phyloP scores from a whole-genome alignment of 92 coral and sea anemone species.

The Siderastrea siderea region DNA sequence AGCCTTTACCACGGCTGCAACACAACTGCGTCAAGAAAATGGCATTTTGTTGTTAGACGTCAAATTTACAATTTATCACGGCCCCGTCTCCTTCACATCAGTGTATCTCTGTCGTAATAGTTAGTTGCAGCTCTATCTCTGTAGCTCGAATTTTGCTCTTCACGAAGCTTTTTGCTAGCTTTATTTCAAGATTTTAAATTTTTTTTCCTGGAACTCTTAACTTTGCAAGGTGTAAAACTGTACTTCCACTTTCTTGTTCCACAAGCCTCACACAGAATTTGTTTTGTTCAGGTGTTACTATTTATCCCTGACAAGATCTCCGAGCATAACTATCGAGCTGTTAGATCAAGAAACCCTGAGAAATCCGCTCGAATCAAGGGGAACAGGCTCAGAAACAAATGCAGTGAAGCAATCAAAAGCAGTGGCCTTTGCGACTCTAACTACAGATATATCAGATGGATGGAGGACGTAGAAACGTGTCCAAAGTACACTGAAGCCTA shows the following conservation, averaged over 20 bases:
- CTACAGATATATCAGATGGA: constrained; percentile 75
- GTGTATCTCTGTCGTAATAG: too few relatives aligned
- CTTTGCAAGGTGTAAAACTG: too few relatives aligned
- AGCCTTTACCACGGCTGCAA: too few relatives aligned
- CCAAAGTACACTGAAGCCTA: constrained; percentile 68
- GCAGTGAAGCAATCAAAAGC: constrained; percentile 65
- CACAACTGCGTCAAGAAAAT: too few relatives aligned
- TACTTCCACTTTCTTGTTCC: neutral
- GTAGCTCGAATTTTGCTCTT: too few relatives aligned
- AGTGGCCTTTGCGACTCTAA: constrained; percentile 45
- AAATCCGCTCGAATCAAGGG: constrained; percentile 76
- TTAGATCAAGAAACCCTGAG: constrained; percentile 87
- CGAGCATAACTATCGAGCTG: constrained; percentile 85
- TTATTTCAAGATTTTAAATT: too few relatives aligned
- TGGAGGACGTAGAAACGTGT: constrained; percentile 79
- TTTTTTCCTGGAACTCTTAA: too few relatives aligned
- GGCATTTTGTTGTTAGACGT: too few relatives aligned
- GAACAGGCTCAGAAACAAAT: constrained; percentile 84
- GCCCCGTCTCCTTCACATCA: too few relatives aligned
- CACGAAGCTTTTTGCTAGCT: too few relatives aligned
- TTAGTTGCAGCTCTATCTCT: too few relatives aligned
- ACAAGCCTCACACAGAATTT: neutral
- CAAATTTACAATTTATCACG: too few relatives aligned
- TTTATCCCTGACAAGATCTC: constrained; percentile 82
- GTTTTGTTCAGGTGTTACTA: constrained; percentile 64